A percentile compares a stretch with the other conserved stretches of the same genome.
phyloP scores from a whole-genome alignment of 2,113 vertebrate species.

The Chaetops frenatus region DNA sequence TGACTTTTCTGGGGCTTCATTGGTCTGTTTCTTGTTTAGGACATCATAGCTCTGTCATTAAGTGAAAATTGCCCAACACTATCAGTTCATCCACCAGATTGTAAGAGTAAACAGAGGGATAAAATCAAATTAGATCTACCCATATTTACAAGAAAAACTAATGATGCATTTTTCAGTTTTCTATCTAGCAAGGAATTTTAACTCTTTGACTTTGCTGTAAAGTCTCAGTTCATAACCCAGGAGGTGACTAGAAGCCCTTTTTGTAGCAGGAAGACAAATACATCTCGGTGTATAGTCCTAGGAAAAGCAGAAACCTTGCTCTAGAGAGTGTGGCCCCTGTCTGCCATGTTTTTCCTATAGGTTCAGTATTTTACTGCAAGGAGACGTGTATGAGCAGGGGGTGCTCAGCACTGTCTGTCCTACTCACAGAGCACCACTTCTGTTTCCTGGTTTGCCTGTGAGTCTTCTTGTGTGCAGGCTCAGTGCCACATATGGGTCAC shows the following conservation, averaged over 20 bases:
- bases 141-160: not conserved
- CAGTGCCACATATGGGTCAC: not conserved
- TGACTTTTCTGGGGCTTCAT: not conserved
- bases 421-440: not conserved
- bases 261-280: not conserved
- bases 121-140: not conserved
- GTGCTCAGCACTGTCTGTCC: not conserved
- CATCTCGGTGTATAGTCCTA: not conserved
- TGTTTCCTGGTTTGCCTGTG: not conserved
- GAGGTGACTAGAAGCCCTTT: not conserved
- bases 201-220: not conserved
- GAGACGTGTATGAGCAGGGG: rapidly evolving
- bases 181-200: not conserved
- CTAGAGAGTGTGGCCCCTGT: not conserved
- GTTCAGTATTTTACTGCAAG: not conserved
- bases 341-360: not conserved
- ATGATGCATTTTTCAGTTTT: not conserved
- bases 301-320: not conserved
- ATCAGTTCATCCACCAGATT: not conserved
- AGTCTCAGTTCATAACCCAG: not conserved
- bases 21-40: not conserved
- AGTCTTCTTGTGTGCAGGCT: not conserved
- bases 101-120: conserved; percentile 11
- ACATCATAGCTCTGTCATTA: not conserved
- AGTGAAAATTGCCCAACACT: conserved; percentile 1